Base-by-base conservation (phyloP, 2,113 vertebrate genomes). In the Ceyx melanurus region DNA sequence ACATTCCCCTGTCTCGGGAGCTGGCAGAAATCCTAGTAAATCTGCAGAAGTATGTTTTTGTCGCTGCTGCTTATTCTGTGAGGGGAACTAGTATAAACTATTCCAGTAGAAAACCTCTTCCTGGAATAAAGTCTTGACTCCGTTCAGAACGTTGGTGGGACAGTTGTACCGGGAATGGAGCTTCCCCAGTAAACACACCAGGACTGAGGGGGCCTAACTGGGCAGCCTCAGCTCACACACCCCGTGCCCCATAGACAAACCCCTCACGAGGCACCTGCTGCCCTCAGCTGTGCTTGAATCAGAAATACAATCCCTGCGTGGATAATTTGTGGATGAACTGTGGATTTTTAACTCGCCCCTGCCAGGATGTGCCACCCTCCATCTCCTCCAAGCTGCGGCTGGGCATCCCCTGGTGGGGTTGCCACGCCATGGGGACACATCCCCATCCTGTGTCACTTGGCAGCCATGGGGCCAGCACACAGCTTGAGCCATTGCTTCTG, bases 11-110 rank as follows among this genome's bases (percentile, higher is more conserved):
- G 90, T 94, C 91, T 57, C 74, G 58, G 91, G 85, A 89, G 82
- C 93, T 96, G 95, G 95, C 95, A 95, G 94, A n/a, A 87, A 62
- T 91, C 94, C 94, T 85, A 82, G 92, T 28, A 68, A 82, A 95
- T 89, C 88, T 91, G 94, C 95, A 88, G 85, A 88, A 94, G 79
- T 80, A 91, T 95, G 95, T 95, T 95, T 92, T 88, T 86, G 93
- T 95, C 88, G 25, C 73, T 64, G 90, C 88, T 84, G 93, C 93
- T 95, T 61, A 33, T 25, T 94, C 93, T 81, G 90, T 2, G 48
- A 88, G 72, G 67, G 66, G 85, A 95, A 71, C 89, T n/a, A 16
- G 90, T 56, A 8, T 88, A 86, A 95, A 94, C 93, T 51, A 62
- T 93, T 77, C 92, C 92, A 89, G 94, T 2, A 62, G 72, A 51